phyloP scores from a whole-genome alignment of 2,113 vertebrate species.

The Amblyornis subalaris region DNA sequence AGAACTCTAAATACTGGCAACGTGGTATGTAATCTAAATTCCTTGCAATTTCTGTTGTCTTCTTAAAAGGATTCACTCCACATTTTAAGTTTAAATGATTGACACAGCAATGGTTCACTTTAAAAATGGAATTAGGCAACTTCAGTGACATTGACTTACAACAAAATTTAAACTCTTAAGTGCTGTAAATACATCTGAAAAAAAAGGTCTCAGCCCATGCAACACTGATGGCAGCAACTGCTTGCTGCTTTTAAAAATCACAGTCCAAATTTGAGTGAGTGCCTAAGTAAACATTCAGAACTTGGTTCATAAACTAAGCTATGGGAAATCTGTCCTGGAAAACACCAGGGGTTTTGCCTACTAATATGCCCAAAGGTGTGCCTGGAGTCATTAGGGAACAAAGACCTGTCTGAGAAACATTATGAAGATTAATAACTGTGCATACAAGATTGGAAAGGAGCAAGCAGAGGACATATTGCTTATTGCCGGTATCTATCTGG shows the following conservation, averaged over 20 bases:
- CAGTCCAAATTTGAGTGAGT: neutral
- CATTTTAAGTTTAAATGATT: neutral
- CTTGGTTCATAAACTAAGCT: constrained; percentile 29
- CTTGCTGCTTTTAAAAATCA: neutral
- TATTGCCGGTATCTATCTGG: constrained; percentile 55
- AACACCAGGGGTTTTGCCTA: constrained; percentile 41
- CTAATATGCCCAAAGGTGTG: constrained; percentile 52
- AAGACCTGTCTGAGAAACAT: constrained; percentile 58
- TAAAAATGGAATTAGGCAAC: neutral
- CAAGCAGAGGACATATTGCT: constrained; percentile 56
- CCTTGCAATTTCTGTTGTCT: neutral
- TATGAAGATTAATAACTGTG: constrained; percentile 67
- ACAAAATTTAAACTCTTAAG: neutral
- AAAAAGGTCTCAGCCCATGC: neutral
- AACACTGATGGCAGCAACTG: neutral
- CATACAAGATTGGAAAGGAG: constrained; percentile 56
- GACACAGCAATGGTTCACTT: neutral
- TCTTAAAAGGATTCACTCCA: neutral
- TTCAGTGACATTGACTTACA: neutral
- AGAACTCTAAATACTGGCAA: neutral
- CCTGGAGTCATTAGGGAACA: constrained; percentile 58
- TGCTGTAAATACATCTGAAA: neutral
- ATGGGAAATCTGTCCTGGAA: constrained; percentile 36
- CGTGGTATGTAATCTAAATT: neutral
- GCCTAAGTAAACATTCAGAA: constrained; percentile 27